A percentile compares a stretch with the other conserved stretches of the same genome.
Evolutionary conservation across 2,797 vertebrate species (phyloP).

Genomic region (Bradypodion pumilum): DNA sequence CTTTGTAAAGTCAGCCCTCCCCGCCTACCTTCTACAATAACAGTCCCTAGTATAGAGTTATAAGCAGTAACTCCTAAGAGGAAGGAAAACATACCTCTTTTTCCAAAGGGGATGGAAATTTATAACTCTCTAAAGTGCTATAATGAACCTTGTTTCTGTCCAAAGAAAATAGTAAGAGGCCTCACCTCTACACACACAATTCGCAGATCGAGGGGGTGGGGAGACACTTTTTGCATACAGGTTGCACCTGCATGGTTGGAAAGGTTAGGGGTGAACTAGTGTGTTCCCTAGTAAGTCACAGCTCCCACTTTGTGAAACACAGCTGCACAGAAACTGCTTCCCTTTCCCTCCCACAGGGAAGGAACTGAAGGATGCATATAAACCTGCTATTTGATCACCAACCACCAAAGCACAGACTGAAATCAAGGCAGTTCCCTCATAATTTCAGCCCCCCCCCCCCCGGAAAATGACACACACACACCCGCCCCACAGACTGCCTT

Average conservation of each 20-base stretch:
- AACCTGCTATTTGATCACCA: no score
- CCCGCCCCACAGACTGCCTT: no score
- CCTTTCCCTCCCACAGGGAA: no score
- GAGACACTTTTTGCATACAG: not conserved
- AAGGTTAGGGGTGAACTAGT: not conserved
- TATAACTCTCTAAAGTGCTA: not conserved
- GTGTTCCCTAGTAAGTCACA: not conserved
- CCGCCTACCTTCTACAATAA: not conserved
- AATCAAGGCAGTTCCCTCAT: no score
- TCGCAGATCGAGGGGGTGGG: not conserved
- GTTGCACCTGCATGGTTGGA: not conserved
- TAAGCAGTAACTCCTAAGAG: not conserved
- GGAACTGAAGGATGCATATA: not conserved
- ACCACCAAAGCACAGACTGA: no score
- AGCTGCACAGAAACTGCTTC: not conserved
- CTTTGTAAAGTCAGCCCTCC: not conserved
- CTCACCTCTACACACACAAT: not conserved
- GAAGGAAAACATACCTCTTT: not conserved
- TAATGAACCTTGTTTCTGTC: not conserved
- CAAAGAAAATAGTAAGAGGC: not conserved
- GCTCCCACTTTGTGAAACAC: not conserved
- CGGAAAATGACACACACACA: no score
- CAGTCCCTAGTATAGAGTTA: not conserved
- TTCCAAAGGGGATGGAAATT: not conserved
- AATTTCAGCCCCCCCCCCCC: no score